These are phyloP conservation scores for Zele albiditarsus DNA, from an alignment of 2,888 invertebrate genomes.

Conservation along the genomic window DNA sequence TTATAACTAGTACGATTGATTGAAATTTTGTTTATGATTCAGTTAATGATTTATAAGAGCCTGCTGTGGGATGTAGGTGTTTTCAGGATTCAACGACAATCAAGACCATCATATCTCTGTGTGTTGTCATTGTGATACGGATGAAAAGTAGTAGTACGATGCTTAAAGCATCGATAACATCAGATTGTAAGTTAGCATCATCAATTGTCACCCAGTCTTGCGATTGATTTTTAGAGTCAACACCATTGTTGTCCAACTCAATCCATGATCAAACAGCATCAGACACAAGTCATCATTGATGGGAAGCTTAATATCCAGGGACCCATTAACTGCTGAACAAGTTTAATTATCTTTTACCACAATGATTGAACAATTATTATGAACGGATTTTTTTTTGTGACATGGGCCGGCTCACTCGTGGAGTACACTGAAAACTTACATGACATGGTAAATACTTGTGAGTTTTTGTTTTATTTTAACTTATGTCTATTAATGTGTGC, in stretches of 20 bases:
- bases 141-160: constrained; percentile 69
- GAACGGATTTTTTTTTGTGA: constrained; percentile 53
- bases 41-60: constrained; percentile 59
- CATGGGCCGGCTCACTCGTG: constrained; percentile 69
- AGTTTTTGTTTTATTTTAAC: constrained; percentile 47
- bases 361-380: constrained; percentile 52
- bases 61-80: constrained; percentile 58
- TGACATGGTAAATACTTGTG: constrained; percentile 67
- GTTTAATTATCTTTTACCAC: constrained; percentile 71
- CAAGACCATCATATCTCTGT: constrained; percentile 71
- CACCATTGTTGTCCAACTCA: constrained; percentile 58
- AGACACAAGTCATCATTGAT: constrained; percentile 56
- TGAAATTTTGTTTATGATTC: constrained; percentile 2
- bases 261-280: constrained; percentile 43
- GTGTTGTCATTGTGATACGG: constrained; percentile 69
- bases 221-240: constrained; percentile 63
- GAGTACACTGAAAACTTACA: constrained; percentile 71
- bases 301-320: constrained; percentile 55
- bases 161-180: constrained; percentile 65
- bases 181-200: constrained; percentile 66
- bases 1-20: neutral
- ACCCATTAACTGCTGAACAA: constrained; percentile 71
- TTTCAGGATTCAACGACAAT: constrained; percentile 65
- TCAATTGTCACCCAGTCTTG: constrained; percentile 63
- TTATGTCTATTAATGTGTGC: constrained; percentile 46